Percentiles rank a stretch among this genome's conserved stretches.
Evolutionary conservation across 2,113 vertebrate genomes (phyloP).

Genomic region (Axis porcinus): DNA sequence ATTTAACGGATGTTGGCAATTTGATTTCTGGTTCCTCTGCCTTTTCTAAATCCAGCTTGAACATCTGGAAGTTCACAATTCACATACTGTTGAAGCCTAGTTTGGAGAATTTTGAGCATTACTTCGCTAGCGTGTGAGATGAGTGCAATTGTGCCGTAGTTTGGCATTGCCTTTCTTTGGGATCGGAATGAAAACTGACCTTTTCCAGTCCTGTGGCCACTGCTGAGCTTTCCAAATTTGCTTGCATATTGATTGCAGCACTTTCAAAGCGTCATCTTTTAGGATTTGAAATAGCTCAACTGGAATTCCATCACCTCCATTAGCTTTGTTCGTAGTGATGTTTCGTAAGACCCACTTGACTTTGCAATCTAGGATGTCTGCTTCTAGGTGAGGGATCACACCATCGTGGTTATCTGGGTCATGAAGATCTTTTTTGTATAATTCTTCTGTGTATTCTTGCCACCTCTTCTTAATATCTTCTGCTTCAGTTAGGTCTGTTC

Average conservation of each 20-base stretch:
- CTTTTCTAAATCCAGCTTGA: not conserved
- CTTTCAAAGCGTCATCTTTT: not conserved
- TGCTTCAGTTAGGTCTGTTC: not conserved
- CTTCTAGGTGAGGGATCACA: not conserved
- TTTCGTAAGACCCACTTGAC: not conserved
- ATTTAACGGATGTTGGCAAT: rapidly evolving
- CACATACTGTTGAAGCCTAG: not conserved
- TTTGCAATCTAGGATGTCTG: not conserved
- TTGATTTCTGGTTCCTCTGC: not conserved
- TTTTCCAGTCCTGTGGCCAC: not conserved
- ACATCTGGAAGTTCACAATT: not conserved
- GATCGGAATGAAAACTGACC: not conserved
- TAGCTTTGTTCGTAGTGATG: not conserved
- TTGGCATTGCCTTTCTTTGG: not conserved
- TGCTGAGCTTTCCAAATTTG: not conserved
- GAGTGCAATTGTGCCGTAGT: not conserved
- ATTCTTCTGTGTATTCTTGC: not conserved
- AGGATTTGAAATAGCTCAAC: not conserved
- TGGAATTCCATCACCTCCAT: not conserved
- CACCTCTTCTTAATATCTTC: not conserved
- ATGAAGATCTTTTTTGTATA: not conserved
- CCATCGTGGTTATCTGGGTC: not conserved
- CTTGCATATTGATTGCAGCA: not conserved
- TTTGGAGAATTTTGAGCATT: not conserved
- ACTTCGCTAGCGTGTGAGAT: not conserved